These are phyloP conservation scores for Orius insidiosus DNA, from an alignment of 1,140 invertebrate genomes.

Conservation along the genomic window DNA sequence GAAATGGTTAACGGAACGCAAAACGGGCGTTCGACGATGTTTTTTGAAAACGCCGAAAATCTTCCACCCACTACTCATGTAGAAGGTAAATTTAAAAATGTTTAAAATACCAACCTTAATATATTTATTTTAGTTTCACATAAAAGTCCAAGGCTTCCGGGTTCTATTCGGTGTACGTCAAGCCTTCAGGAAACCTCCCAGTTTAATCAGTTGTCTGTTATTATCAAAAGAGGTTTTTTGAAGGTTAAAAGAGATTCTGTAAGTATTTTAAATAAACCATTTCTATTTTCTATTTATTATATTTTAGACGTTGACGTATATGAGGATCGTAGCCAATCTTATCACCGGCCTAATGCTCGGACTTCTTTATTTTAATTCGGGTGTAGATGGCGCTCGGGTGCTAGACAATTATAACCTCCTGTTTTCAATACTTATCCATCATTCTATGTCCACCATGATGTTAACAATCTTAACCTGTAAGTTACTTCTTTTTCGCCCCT, in stretches of 20 bases:
- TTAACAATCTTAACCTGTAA: constrained; percentile 65
- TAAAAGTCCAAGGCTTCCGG: constrained; percentile 13
- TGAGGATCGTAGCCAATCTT: constrained; percentile 57
- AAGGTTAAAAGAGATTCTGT: constrained; percentile 54
- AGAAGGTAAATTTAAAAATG: constrained; percentile 10
- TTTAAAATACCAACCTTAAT: not conserved
- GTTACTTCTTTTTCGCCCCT: constrained; percentile 20
- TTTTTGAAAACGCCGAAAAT: constrained; percentile 39
- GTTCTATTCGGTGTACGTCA: constrained; percentile 13
- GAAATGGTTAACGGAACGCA: constrained; percentile 48
- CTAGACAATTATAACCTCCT: constrained; percentile 67
- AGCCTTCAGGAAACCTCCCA: constrained; percentile 46
- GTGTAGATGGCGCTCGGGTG: constrained; percentile 50
- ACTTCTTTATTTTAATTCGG: constrained; percentile 46
- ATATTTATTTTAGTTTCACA: constrained; percentile 14
- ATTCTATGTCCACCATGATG: constrained; percentile 75
- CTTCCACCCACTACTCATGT: constrained; percentile 12
- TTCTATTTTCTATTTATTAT: not conserved
- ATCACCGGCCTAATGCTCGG: constrained; percentile 55
- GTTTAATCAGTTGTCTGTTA: constrained; percentile 47
- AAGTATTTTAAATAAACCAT: constrained; percentile 22
- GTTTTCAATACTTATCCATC: constrained; percentile 65
- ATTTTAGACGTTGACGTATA: constrained; percentile 71
- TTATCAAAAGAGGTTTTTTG: constrained; percentile 46
- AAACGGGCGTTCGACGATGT: constrained; percentile 49